phyloP scores from a whole-genome alignment of 1,140 invertebrate genomes.

The Macrostomum lignano region DNA sequence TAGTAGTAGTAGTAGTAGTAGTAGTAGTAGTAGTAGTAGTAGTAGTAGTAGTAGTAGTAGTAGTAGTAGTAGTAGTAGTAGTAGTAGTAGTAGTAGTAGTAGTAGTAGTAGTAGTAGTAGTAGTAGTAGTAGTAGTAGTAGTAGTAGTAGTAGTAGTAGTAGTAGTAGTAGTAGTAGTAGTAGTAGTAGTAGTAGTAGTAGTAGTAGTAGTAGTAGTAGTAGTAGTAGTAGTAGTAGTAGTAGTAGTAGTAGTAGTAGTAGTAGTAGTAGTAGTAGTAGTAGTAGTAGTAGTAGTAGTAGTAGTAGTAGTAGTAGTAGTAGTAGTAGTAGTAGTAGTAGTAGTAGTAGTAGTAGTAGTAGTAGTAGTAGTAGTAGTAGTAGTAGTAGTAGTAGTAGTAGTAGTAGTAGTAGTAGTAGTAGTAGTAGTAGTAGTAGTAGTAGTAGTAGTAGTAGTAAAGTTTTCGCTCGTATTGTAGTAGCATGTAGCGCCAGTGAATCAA shows the following conservation, averaged over 20 bases:
- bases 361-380: too few species aligned
- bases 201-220: conserved; percentile 7
- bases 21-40: conserved; percentile 7
- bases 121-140: conserved; percentile 7
- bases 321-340: conserved; percentile 7
- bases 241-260: conserved; percentile 7
- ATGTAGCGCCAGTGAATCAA: too few species aligned
- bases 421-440: too few species aligned
- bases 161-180: conserved; percentile 7
- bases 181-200: conserved; percentile 7
- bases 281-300: conserved; percentile 7
- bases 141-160: conserved; percentile 7
- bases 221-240: conserved; percentile 7
- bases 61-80: conserved; percentile 7
- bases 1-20: conserved; percentile 7
- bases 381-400: too few species aligned
- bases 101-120: conserved; percentile 7
- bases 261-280: conserved; percentile 7
- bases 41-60: conserved; percentile 7
- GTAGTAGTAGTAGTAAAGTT: too few species aligned
- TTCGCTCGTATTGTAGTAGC: too few species aligned
- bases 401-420: too few species aligned
- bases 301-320: conserved; percentile 7
- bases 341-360: conserved; percentile 7
- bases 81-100: conserved; percentile 7